phyloP scores from a whole-genome alignment of 2,888 invertebrate species.

The Cabera pusaria region DNA sequence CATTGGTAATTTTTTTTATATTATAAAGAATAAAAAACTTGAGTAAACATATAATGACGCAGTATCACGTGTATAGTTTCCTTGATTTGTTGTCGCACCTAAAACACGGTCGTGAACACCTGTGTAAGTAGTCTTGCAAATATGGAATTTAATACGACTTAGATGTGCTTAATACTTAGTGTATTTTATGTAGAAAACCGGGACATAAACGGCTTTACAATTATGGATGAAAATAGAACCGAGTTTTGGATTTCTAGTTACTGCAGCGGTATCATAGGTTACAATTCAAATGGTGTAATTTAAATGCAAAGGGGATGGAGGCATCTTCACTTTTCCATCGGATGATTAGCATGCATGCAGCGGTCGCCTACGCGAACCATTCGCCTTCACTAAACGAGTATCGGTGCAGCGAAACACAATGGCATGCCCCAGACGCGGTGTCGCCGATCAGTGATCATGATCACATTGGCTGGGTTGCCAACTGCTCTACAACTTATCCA shows the following conservation, averaged over 20 bases:
- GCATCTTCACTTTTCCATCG: background rate
- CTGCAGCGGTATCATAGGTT: no score
- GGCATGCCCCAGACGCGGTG: constrained; percentile 65
- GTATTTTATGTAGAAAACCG: no score
- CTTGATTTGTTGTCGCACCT: constrained; percentile 17
- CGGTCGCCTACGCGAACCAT: constrained; percentile 25
- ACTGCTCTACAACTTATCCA: constrained; percentile 41
- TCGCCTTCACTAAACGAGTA: constrained; percentile 40
- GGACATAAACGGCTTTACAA: no score
- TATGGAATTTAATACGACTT: constrained; percentile 1
- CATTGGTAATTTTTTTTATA: background rate
- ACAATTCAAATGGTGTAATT: no score
- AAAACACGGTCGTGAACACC: constrained; percentile 2
- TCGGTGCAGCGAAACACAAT: constrained; percentile 66
- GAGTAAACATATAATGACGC: constrained; percentile 1
- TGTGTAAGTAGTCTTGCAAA: constrained; percentile 14
- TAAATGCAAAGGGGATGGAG: no score
- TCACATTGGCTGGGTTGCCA: constrained; percentile 60
- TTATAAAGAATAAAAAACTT: background rate
- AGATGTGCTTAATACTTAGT: no score
- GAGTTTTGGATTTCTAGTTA: no score
- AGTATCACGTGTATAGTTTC: constrained; percentile 4
- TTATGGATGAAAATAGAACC: no score
- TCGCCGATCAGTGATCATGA: constrained; percentile 67
- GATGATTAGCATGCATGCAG: constrained; percentile 9